Base-by-base conservation (phyloP, 2,113 vertebrate genomes). In the Tyto alba region DNA sequence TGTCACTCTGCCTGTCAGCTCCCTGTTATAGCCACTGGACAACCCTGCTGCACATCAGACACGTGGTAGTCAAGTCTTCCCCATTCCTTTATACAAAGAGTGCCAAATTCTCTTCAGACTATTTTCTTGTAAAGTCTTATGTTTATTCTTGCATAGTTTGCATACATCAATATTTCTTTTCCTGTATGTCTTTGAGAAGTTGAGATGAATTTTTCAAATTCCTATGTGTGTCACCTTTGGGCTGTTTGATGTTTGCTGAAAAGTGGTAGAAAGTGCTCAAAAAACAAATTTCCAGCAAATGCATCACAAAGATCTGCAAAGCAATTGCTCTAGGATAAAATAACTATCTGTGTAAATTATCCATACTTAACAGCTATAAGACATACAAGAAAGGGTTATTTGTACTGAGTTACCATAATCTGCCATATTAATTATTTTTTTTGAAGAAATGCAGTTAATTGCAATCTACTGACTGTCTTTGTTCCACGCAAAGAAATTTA, bases 361-460 rank as follows among this genome's bases (percentile, higher is more conserved):
- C 63, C 68, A 34, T 97, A 83, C 97, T 97, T 97, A 97, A 97
- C 89, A 96, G 48, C 72, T 93, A 50, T 74, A 94, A 97, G 78
- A 95, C 43, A 85, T 86, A 95, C 34, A 93, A 43, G 87, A 96
- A 77, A 69, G 72, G 82, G 56, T 96, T 98, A 97, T 98, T 98
- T 97, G 77, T 95, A 92, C 60, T 95, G 85, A 96, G 74, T 90
- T 97, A 96, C 88, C 82, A 93, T 96, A 95, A 97, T 93, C 86
- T 97, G 79, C 81, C 88, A 76, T 94, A 95, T 89, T 97, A 96
- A 96, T 97, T 96, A 21, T 82, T 95, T 97, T 97, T 96, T 95
- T 72, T 83, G n/a, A 93, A 97, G 88, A 96, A 98, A 97, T 98
- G 90, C 36, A 93, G 88, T 96, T 98, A 96, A 96, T 93, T 95